Evolutionary conservation across 2,888 invertebrate genomes (phyloP).

Genomic region (Clepsis dumicolana): DNA sequence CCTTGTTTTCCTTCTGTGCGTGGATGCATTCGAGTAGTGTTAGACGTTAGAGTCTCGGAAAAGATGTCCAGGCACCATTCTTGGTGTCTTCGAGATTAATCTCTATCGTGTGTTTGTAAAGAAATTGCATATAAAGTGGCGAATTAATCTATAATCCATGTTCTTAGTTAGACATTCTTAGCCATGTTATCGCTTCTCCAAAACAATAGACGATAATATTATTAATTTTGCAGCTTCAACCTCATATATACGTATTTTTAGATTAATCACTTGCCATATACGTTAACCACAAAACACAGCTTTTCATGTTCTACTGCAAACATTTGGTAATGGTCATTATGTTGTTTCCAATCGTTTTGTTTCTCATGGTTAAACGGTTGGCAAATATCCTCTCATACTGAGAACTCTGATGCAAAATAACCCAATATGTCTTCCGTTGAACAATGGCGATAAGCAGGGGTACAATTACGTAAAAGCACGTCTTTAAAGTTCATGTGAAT

Average conservation of each 20-base stretch:
- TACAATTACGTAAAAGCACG: constrained; percentile 43
- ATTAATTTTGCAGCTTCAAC: too few relatives aligned
- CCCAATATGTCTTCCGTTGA: constrained; percentile 43
- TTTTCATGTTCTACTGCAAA: constrained; percentile 27
- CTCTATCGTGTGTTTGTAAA: too few relatives aligned
- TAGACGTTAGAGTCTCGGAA: too few relatives aligned
- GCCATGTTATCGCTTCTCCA: too few relatives aligned
- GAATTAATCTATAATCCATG: too few relatives aligned
- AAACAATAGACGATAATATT: too few relatives aligned
- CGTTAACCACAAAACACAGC: constrained; percentile 29
- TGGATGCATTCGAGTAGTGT: too few relatives aligned
- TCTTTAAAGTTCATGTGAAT: constrained; percentile 44
- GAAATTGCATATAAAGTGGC: too few relatives aligned
- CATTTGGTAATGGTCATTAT: constrained; percentile 40
- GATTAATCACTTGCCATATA: constrained; percentile 35
- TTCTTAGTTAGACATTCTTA: too few relatives aligned
- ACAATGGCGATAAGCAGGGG: constrained; percentile 41
- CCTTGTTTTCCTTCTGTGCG: not conserved
- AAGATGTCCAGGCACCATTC: too few relatives aligned
- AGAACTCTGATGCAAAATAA: constrained; percentile 42
- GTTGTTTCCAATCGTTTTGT: constrained; percentile 39
- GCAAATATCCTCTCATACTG: constrained; percentile 41
- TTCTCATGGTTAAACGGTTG: constrained; percentile 42
- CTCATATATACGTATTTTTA: not conserved
- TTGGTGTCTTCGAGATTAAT: too few relatives aligned